Conservation (phyloP, 1,140 invertebrate genomes). For the Aphaenogaster floridana region DNA sequence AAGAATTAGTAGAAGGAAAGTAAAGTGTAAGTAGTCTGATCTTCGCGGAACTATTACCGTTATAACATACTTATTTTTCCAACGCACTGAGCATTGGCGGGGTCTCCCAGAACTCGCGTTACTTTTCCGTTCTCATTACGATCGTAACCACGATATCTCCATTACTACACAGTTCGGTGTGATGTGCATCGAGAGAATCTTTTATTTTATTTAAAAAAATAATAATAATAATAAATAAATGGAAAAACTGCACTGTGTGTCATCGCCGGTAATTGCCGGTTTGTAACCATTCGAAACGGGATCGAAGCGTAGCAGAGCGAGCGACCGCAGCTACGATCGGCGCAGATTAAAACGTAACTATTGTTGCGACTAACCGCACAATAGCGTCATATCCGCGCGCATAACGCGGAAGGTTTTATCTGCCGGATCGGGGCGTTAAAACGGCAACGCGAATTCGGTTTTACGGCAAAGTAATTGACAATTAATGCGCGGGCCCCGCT, state of each 20-base stretch:
- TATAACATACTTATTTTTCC: constrained; percentile 42
- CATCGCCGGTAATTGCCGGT: constrained; percentile 37
- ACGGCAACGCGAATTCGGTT: constrained; percentile 3
- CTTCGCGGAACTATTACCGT: constrained; percentile 37
- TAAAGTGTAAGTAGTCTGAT: neutral
- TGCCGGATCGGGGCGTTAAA: neutral
- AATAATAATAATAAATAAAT: neutral
- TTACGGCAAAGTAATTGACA: constrained; percentile 49
- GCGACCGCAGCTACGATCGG: constrained; percentile 13
- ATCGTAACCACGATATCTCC: neutral
- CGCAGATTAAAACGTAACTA: constrained; percentile 52
- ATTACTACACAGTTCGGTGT: neutral
- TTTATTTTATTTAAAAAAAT: neutral
- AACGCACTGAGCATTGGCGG: neutral
- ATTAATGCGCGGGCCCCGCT: constrained; percentile 49
- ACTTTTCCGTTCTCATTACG: constrained; percentile 40
- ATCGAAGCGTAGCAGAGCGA: constrained; percentile 8
- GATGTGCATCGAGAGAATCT: neutral
- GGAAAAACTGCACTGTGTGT: constrained; percentile 11
- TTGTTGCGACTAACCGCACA: constrained; percentile 23
- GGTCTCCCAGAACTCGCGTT: neutral
- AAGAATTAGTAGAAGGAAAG: neutral
- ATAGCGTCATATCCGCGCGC: neutral
- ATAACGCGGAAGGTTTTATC: constrained; percentile 12
- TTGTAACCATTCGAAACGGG: neutral